phyloP scores from a whole-genome alignment of 2,797 vertebrate genomes.

The Muscicapa comitata region DNA sequence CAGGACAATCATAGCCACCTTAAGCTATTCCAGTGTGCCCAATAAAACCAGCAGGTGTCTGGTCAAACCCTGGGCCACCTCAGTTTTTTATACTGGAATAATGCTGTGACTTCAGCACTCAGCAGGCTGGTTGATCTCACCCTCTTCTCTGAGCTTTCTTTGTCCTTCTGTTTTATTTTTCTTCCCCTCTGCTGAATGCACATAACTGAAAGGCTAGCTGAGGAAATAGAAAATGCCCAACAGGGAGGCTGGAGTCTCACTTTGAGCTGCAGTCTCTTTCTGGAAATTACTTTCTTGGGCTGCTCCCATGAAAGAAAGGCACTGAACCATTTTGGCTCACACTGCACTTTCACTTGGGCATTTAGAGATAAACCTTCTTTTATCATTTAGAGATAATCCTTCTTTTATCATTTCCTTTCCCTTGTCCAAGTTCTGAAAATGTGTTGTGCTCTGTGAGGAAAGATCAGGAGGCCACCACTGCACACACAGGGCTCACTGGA shows the following conservation, averaged over 20 bases:
- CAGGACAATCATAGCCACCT: neutral
- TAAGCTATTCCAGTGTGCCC: neutral
- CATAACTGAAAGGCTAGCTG: neutral
- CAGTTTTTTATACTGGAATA: neutral
- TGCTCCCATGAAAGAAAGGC: neutral
- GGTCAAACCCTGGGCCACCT: neutral
- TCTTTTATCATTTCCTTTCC: neutral
- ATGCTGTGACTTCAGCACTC: neutral
- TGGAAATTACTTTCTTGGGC: neutral
- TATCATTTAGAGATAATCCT: neutral
- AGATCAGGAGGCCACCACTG: conserved; percentile 8
- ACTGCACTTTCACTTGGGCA: neutral
- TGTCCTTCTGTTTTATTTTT: neutral
- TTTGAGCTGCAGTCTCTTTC: neutral
- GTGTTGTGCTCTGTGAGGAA: neutral
- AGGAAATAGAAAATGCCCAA: neutral
- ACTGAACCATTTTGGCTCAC: neutral
- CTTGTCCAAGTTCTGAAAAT: neutral
- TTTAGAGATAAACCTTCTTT: neutral
- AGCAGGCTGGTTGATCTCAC: neutral
- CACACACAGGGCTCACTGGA: neutral
- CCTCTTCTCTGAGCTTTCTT: neutral
- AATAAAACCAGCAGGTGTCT: neutral
- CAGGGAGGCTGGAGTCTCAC: neutral
- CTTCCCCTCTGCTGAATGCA: neutral